phyloP scores from a whole-genome alignment of 1,140 invertebrate species.

The Cotesia chilonis region DNA sequence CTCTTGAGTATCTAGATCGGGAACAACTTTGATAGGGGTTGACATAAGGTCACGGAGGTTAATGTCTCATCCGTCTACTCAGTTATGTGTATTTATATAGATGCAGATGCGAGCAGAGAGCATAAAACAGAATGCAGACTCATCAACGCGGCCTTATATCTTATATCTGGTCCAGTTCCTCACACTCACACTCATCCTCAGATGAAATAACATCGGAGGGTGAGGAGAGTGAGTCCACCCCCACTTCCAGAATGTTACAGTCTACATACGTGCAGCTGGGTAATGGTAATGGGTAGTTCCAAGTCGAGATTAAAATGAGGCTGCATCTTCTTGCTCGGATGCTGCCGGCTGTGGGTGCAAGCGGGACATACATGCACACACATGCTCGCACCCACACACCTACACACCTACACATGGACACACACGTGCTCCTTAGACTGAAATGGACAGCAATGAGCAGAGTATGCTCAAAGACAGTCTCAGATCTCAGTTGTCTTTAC shows the following conservation, averaged over 20 bases:
- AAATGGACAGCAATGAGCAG: neutral
- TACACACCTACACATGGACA: no score
- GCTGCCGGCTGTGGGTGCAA: no score
- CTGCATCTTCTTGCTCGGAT: conserved; percentile 15
- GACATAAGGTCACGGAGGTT: conserved; percentile 45
- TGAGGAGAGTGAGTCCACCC: no score
- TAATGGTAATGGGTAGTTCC: no score
- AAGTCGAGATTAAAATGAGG: no score
- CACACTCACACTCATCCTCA: no score
- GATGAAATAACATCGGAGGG: no score
- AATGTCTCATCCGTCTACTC: conserved; percentile 42
- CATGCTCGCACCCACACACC: no score
- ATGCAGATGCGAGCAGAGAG: conserved; percentile 41
- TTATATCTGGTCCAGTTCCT: no score
- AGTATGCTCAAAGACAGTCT: conserved; percentile 54
- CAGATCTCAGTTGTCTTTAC: conserved; percentile 34
- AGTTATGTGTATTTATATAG: neutral
- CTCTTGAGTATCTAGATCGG: conserved; percentile 37
- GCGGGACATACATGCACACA: neutral
- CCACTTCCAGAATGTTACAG: no score
- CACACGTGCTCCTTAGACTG: no score
- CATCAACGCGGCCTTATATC: conserved; percentile 11
- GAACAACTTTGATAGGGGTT: conserved; percentile 41
- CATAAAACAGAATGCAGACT: conserved; percentile 40
- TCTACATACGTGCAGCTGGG: no score